Conservation (phyloP, 2,888 invertebrate species). For the Drosophila percnosoma region DNA sequence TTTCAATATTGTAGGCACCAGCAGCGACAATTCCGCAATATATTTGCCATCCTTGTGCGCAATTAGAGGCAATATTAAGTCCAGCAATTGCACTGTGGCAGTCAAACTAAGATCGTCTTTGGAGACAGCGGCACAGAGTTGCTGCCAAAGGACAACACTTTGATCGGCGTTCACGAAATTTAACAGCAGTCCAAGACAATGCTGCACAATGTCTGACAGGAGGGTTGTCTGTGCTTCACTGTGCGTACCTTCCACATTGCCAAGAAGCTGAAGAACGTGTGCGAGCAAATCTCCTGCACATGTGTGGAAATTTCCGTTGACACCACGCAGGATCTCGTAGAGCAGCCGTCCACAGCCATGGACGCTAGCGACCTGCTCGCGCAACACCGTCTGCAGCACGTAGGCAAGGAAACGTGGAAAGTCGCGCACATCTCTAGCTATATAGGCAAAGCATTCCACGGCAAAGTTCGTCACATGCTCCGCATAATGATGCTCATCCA, state of each 20-base stretch:
- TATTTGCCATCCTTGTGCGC: constrained; percentile 88
- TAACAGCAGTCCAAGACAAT: constrained; percentile 88
- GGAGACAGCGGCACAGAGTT: constrained; percentile 83
- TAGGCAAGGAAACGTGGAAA: constrained; percentile 90
- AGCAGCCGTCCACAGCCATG: constrained; percentile 94
- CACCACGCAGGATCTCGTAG: constrained; percentile 94
- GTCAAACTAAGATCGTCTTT: neutral
- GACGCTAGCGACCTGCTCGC: constrained; percentile 89
- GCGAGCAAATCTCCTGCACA: constrained; percentile 90
- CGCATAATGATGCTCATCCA: constrained; percentile 90
- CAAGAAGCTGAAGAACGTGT: constrained; percentile 88
- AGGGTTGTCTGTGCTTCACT: constrained; percentile 59
- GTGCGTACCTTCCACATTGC: constrained; percentile 73
- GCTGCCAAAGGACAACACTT: constrained; percentile 89
- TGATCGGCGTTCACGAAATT: constrained; percentile 88
- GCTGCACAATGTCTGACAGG: constrained; percentile 88
- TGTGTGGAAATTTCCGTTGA: constrained; percentile 93
- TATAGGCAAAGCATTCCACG: constrained; percentile 97
- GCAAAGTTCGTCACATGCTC: constrained; percentile 96
- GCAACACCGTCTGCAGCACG: constrained; percentile 88
- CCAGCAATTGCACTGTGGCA: constrained; percentile 43
- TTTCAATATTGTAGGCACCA: constrained; percentile 86
- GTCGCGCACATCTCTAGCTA: constrained; percentile 94
- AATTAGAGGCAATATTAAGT: constrained; percentile 87
- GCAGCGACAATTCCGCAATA: constrained; percentile 87